Evolutionary conservation across 2,113 vertebrate genomes (phyloP).

Genomic region (Callipepla squamata): DNA sequence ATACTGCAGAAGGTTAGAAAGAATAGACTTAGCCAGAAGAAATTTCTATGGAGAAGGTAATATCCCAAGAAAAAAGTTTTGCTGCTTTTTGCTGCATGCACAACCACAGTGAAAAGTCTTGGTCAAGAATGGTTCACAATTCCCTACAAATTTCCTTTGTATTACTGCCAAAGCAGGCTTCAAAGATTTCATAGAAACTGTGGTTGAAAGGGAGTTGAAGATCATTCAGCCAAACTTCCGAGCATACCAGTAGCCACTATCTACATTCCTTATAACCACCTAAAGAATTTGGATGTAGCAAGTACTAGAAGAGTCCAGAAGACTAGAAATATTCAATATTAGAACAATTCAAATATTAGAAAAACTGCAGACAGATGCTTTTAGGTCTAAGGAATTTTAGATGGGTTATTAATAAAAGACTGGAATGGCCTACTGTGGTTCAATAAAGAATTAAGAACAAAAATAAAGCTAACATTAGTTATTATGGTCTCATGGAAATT

Average conservation of each 20-base stretch:
- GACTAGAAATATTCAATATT: constrained; percentile 11
- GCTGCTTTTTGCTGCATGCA: background rate
- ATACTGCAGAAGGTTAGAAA: background rate
- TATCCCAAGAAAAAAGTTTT: background rate
- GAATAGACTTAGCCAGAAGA: background rate
- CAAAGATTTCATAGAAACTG: constrained; percentile 49
- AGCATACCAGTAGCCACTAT: background rate
- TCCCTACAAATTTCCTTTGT: constrained; percentile 35
- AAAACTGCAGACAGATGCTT: background rate
- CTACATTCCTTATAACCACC: constrained; percentile 20
- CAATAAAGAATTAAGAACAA: background rate
- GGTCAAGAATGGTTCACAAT: background rate
- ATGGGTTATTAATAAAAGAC: background rate
- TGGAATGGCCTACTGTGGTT: background rate
- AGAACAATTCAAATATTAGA: background rate
- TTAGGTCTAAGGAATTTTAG: background rate
- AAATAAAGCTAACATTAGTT: background rate
- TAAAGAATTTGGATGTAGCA: background rate
- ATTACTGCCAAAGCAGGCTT: constrained; percentile 42
- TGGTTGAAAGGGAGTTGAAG: background rate
- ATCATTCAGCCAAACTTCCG: background rate
- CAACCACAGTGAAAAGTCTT: background rate
- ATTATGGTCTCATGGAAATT: background rate
- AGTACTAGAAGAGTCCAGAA: background rate
- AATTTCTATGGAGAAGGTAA: background rate